Evolutionary conservation across 2,888 invertebrate genomes (phyloP), one percentile per base, ranked within the genome.

Genomic region (Cecidostiba fungosa): DNA sequence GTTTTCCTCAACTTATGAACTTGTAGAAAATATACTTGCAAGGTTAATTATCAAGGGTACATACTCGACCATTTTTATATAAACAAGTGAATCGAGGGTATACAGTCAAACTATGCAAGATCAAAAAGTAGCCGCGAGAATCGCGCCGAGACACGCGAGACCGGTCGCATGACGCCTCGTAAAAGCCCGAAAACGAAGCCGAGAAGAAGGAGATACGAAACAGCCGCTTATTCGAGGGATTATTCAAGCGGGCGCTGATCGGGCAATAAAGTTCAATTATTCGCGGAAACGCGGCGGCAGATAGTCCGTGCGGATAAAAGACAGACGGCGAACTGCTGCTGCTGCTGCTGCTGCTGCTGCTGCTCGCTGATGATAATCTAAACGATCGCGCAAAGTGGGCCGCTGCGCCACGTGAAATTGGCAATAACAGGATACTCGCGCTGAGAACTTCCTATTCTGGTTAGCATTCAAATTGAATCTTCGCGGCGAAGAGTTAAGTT

Each of bases 401-500:
- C 90, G 90, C 54, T 43, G 43, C 26, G 43, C 26, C 78, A n/a
- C 90, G 84, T 90, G 90, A 91, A 91, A 92, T 92, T 92, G 91
- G 91, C 92, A 91, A 91, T 92, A 92, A 92, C 91, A 89, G 91
- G 90, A 88, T 88, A 89, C 89, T 89, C 89, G 91, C 89, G 90
- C 59, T 43, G 73, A 59, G 12, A 90, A 92, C 91, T 92, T 92
- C 91, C 91, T 90, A 90, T 90, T 92, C 91, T 92, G 91, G 92
- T 92, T 93, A 92, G 92, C 91, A 92, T 93, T 93, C 91, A 93
- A 92, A 93, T 93, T 92, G 92, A 93, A 92, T 92, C 91, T 91
- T 91, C 91, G 90, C 90, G 91, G 90, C 90, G 91, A 92, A 91
- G 91, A 92, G 92, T 92, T 92, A 91, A 89, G 43, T 43, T n/a